Percentiles rank a stretch among this genome's conserved stretches.
Conservation (phyloP, 2,797 vertebrate genomes). For the Fistularia tabacaria region DNA sequence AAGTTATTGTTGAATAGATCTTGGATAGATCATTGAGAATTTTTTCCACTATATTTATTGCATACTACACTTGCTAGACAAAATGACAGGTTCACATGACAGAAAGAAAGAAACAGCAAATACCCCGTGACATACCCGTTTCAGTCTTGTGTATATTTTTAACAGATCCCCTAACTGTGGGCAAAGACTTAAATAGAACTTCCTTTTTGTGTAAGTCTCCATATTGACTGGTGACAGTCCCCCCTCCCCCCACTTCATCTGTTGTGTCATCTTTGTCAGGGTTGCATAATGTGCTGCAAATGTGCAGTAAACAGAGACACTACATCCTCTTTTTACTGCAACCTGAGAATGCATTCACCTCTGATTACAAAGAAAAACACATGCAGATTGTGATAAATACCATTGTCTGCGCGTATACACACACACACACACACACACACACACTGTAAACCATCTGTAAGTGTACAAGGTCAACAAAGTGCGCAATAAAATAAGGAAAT, state of each 20-base stretch:
- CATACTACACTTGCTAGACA: not conserved
- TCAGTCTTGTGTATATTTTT: slow-evolving; percentile 13
- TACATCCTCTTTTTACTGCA: slow-evolving; percentile 46
- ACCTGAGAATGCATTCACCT: slow-evolving; percentile 23
- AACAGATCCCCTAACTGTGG: slow-evolving; percentile 31
- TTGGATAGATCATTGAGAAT: too few species aligned
- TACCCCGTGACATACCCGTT: slow-evolving; percentile 4
- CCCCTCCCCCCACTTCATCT: too few species aligned
- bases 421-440: too few species aligned
- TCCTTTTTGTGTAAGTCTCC: too few species aligned
- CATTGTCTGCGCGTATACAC: too few species aligned
- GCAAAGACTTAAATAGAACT: slow-evolving; percentile 36
- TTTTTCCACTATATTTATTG: too few species aligned
- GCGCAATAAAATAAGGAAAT: too few species aligned
- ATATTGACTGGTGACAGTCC: too few species aligned
- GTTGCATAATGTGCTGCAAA: slow-evolving; percentile 49
- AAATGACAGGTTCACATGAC: slow-evolving; percentile 1
- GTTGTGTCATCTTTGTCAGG: slow-evolving; percentile 25
- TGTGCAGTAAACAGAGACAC: slow-evolving; percentile 56
- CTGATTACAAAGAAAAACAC: not conserved
- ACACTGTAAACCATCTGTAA: too few species aligned
- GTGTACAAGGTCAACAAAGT: too few species aligned
- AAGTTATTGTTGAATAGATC: too few species aligned
- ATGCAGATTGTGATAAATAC: too few species aligned
- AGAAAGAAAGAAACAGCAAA: not conserved